A percentile compares a stretch with the other conserved stretches of the same genome.
phyloP scores from a whole-genome alignment of 2,888 invertebrate species.

The Volucella inflata region DNA sequence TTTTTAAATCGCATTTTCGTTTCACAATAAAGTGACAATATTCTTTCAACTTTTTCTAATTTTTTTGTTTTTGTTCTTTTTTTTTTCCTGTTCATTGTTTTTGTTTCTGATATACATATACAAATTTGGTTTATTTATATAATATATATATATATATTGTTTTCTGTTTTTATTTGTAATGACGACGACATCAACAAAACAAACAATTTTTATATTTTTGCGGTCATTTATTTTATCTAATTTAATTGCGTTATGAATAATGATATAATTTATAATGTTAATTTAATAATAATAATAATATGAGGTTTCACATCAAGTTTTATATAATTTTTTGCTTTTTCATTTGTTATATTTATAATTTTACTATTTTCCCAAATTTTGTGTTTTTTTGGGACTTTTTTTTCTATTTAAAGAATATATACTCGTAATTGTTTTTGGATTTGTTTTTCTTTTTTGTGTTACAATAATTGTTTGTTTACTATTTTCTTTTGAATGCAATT shows the following conservation, averaged over 20 bases:
- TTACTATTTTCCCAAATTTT: slow-evolving; percentile 52
- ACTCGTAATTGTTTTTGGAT: too few relatives aligned
- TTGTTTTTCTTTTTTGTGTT: slow-evolving; percentile 33
- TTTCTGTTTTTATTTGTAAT: slow-evolving; percentile 28
- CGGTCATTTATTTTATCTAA: slow-evolving; percentile 46
- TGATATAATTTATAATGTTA: slow-evolving; percentile 71
- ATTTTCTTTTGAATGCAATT: slow-evolving; percentile 47
- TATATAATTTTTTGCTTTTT: slow-evolving; percentile 50
- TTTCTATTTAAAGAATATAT: slow-evolving; percentile 22
- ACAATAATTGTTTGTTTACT: slow-evolving; percentile 43
- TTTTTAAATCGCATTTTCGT: slow-evolving; percentile 2
- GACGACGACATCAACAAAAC: slow-evolving; percentile 62
- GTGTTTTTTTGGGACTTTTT: slow-evolving; percentile 11
- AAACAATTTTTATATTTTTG: slow-evolving; percentile 9
- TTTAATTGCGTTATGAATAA: slow-evolving; percentile 70
- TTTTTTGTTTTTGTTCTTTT: slow-evolving; percentile 41
- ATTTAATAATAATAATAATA: slow-evolving; percentile 44
- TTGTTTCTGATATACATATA: slow-evolving; percentile 47
- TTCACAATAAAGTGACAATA: slow-evolving; percentile 16
- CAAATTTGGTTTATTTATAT: slow-evolving; percentile 29
- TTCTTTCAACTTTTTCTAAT: slow-evolving; percentile 4
- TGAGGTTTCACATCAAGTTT: slow-evolving; percentile 74
- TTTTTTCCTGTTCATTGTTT: slow-evolving; percentile 37
- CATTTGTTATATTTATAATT: slow-evolving; percentile 18
- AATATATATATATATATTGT: not conserved